A percentile compares a stretch with the other conserved stretches of the same genome.
Evolutionary conservation across 2,888 invertebrate genomes (phyloP).

Genomic region (Tubiluchus corallicola): DNA sequence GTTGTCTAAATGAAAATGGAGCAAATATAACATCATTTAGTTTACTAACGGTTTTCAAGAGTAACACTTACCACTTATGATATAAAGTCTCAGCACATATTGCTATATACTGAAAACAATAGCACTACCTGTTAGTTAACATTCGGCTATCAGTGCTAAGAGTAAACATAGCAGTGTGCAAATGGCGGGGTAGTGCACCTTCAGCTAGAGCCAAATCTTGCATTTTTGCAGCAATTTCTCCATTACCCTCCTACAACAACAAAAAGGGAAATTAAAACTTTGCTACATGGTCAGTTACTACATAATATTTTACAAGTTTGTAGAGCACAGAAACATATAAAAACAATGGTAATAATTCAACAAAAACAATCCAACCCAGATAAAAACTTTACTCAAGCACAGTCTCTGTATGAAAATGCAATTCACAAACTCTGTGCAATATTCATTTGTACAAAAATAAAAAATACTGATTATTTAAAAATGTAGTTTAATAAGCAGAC

Average conservation of each 20-base stretch:
- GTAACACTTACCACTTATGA: too few relatives aligned
- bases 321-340: too few relatives aligned
- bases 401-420: too few relatives aligned
- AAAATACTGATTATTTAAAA: not conserved
- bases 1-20: conserved; percentile 39
- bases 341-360: conserved; percentile 2
- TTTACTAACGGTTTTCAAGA: too few relatives aligned
- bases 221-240: conserved; percentile 79
- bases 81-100: too few relatives aligned
- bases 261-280: too few relatives aligned
- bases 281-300: too few relatives aligned
- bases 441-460: too few relatives aligned
- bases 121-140: conserved; percentile 47
- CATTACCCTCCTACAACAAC: conserved; percentile 51
- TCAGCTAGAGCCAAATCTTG: conserved; percentile 87
- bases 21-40: conserved; percentile 6
- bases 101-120: too few relatives aligned
- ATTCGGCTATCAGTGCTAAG: conserved; percentile 54
- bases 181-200: conserved; percentile 80
- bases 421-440: too few relatives aligned
- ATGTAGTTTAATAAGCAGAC: not conserved
- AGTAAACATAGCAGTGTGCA: conserved; percentile 72
- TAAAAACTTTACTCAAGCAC: too few relatives aligned
- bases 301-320: too few relatives aligned
- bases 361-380: conserved; percentile 7